phyloP scores from a whole-genome alignment of 64 coral and sea anemone genomes.

The Orbicella faveolata region DNA sequence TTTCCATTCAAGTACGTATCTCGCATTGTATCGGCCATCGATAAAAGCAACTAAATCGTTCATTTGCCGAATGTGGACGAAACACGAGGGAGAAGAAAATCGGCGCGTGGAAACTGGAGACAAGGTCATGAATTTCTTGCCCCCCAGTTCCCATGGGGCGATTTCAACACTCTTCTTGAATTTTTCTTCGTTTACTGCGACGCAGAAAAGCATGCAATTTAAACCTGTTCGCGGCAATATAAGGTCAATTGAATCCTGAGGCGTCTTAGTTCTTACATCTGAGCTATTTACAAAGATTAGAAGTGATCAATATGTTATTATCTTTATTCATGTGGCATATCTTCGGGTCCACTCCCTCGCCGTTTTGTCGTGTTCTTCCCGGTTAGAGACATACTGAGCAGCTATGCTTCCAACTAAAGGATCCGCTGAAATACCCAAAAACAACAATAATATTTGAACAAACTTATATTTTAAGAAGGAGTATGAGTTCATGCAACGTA shows the following conservation, averaged over 20 bases:
- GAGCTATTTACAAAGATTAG: not conserved
- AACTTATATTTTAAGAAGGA: too few species aligned
- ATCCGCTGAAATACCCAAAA: conserved; percentile 61
- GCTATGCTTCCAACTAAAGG: conserved; percentile 88
- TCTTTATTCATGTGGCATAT: conserved; percentile 64
- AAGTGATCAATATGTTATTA: not conserved
- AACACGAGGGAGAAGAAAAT: not conserved
- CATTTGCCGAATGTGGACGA: not conserved
- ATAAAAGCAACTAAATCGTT: not conserved
- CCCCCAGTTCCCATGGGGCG: not conserved
- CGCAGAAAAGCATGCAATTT: not conserved
- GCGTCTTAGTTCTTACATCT: not conserved
- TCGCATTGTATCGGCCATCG: not conserved
- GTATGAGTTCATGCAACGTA: too few species aligned
- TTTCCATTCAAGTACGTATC: not conserved
- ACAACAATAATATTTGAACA: too few species aligned
- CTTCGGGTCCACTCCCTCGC: conserved; percentile 86
- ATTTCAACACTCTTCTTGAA: not conserved
- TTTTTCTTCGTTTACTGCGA: not conserved
- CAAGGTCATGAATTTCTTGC: not conserved
- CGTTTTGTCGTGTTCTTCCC: conserved; percentile 81
- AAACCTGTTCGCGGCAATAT: not conserved
- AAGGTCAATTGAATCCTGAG: not conserved
- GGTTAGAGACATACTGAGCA: conserved; percentile 68
- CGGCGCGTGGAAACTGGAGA: not conserved